Conservation (phyloP, 1,140 invertebrate species). For the Coptotermes formosanus region DNA sequence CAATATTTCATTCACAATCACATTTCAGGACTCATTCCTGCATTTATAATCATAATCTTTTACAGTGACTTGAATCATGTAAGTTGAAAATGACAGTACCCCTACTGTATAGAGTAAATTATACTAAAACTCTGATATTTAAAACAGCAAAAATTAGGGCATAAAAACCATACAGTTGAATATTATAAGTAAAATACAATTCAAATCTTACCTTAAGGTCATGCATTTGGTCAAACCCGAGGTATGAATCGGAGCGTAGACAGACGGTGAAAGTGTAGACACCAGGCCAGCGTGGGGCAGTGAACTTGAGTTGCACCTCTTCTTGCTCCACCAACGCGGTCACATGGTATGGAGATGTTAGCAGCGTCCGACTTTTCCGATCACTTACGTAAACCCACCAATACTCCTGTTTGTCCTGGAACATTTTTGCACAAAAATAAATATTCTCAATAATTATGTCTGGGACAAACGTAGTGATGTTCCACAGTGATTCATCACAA, state of each 20-base stretch:
- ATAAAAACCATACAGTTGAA: too few species aligned
- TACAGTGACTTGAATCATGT: too few species aligned
- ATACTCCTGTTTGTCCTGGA: slow-evolving; percentile 92
- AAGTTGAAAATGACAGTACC: too few species aligned
- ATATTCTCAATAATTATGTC: not conserved
- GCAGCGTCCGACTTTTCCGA: slow-evolving; percentile 82
- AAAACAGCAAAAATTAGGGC: too few species aligned
- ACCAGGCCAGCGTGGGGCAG: slow-evolving; percentile 89
- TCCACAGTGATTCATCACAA: too few species aligned
- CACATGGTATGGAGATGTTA: slow-evolving; percentile 90
- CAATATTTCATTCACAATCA: too few species aligned
- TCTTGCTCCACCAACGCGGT: slow-evolving; percentile 75
- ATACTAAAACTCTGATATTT: too few species aligned
- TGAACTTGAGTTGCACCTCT: slow-evolving; percentile 92
- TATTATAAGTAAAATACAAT: too few species aligned
- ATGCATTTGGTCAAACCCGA: slow-evolving; percentile 86
- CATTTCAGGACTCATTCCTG: too few species aligned
- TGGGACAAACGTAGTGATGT: too few species aligned
- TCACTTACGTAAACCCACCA: slow-evolving; percentile 99
- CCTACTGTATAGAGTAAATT: too few species aligned
- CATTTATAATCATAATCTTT: too few species aligned
- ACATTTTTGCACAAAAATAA: slow-evolving; percentile 30
- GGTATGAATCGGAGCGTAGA: slow-evolving; percentile 93
- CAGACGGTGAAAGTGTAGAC: slow-evolving; percentile 93
- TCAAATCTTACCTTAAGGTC: slow-evolving; percentile 72